A percentile compares a stretch with the other conserved stretches of the same genome.
phyloP scores from a whole-genome alignment of 2,888 invertebrate genomes.

The Hirtodrosophila cameraria region DNA sequence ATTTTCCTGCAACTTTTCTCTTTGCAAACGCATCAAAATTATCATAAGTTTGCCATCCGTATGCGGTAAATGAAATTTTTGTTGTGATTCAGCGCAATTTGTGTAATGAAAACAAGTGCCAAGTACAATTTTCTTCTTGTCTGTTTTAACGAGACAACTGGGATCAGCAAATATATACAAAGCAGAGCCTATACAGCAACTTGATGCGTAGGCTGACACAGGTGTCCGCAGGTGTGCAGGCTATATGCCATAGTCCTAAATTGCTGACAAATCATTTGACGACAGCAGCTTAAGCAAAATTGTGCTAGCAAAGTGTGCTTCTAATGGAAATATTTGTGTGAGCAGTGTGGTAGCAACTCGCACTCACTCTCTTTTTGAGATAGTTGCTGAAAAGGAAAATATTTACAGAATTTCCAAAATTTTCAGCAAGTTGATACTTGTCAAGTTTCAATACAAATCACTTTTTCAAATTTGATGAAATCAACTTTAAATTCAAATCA shows the following conservation, averaged over 20 bases:
- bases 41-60: slow-evolving; percentile 58
- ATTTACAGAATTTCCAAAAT: too few species aligned
- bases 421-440: too few species aligned
- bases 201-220: slow-evolving; percentile 8
- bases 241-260: neutral
- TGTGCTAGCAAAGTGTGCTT: slow-evolving; percentile 4
- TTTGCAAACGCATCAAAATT: slow-evolving; percentile 61
- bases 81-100: slow-evolving; percentile 49
- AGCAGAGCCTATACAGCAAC: neutral
- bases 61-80: slow-evolving; percentile 50
- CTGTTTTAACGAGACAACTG: too few species aligned
- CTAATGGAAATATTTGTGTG: too few species aligned
- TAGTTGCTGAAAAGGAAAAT: too few species aligned
- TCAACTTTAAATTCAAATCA: too few species aligned
- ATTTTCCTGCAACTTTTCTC: too few species aligned
- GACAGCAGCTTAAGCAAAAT: slow-evolving; percentile 11
- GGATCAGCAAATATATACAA: neutral
- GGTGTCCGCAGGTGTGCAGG: slow-evolving; percentile 38
- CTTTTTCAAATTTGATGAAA: too few species aligned
- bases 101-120: slow-evolving; percentile 59
- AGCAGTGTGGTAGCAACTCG: too few species aligned
- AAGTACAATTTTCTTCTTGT: neutral
- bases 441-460: too few species aligned
- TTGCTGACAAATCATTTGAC: slow-evolving; percentile 36
- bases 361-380: too few species aligned